These are phyloP conservation scores for Scomber scombrus DNA, from an alignment of 2,113 vertebrate genomes.

Conservation along the genomic window DNA sequence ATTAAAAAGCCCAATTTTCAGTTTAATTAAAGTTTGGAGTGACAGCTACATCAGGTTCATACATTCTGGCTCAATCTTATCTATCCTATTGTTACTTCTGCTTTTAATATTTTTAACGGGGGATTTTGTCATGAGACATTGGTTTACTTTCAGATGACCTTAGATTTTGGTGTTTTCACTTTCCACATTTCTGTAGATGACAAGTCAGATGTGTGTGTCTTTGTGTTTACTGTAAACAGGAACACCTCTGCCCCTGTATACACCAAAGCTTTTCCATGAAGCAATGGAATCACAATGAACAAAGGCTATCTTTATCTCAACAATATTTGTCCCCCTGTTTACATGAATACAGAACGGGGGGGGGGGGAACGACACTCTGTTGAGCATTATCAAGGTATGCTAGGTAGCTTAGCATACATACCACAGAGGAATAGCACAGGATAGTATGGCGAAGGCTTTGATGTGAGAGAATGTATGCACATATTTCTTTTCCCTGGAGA, in stretches of 20 bases:
- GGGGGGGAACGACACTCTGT: neutral
- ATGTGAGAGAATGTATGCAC: constrained; percentile 60
- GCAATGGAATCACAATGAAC: constrained; percentile 18
- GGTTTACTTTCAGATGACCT: neutral
- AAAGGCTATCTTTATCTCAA: constrained; percentile 48
- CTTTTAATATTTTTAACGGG: too few relatives aligned
- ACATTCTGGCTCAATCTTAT: neutral
- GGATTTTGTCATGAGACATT: neutral
- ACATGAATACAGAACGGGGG: constrained; percentile 3
- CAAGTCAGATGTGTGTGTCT: neutral
- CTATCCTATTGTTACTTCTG: neutral
- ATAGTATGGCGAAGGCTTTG: constrained; percentile 61
- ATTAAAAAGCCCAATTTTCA: neutral
- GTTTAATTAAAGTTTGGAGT: too few relatives aligned
- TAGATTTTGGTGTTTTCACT: constrained; percentile 1
- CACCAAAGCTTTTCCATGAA: constrained; percentile 44
- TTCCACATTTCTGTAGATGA: neutral
- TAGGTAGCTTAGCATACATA: constrained; percentile 54
- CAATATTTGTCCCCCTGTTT: constrained; percentile 40
- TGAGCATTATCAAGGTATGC: constrained; percentile 38
- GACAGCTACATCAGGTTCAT: neutral
- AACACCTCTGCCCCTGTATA: constrained; percentile 10
- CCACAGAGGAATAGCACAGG: constrained; percentile 37
- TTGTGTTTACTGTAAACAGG: constrained; percentile 18
- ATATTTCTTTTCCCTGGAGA: constrained; percentile 57